Conservation (phyloP, 1,140 invertebrate species). For the Microplitis demolitor region DNA sequence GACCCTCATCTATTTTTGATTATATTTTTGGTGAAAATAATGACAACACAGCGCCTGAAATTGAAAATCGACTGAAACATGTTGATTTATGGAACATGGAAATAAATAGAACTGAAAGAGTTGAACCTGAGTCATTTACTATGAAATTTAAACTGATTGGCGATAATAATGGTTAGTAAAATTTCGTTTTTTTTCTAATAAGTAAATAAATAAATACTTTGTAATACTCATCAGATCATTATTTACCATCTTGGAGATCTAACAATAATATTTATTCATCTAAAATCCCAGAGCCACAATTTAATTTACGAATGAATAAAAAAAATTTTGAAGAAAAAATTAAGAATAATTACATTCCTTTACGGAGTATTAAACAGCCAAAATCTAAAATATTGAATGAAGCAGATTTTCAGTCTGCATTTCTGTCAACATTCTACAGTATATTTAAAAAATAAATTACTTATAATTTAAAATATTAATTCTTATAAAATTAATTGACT, state of each 20-base stretch:
- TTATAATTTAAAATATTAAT: too few species aligned
- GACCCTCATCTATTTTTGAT: not conserved
- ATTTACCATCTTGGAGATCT: not conserved
- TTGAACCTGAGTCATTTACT: not conserved
- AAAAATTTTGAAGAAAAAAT: not conserved
- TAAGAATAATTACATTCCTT: not conserved
- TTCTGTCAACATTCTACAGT: conserved; percentile 3
- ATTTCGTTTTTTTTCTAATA: not conserved
- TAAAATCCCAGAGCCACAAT: not conserved
- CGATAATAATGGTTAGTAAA: not conserved
- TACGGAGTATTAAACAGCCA: not conserved
- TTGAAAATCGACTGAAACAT: not conserved
- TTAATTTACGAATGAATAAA: not conserved
- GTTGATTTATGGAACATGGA: not conserved
- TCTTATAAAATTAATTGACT: not conserved
- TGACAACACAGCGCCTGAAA: not conserved
- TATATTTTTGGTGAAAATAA: not conserved
- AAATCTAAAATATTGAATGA: not conserved
- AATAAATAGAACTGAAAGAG: not conserved
- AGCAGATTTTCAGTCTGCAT: not conserved
- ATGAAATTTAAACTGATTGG: not conserved
- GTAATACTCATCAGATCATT: not conserved
- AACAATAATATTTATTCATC: not conserved
- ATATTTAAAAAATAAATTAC: not conserved
- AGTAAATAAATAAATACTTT: not conserved